These are phyloP conservation scores for Gephyroberyx darwinii DNA, from an alignment of 2,797 vertebrate species.

Conservation along the genomic window DNA sequence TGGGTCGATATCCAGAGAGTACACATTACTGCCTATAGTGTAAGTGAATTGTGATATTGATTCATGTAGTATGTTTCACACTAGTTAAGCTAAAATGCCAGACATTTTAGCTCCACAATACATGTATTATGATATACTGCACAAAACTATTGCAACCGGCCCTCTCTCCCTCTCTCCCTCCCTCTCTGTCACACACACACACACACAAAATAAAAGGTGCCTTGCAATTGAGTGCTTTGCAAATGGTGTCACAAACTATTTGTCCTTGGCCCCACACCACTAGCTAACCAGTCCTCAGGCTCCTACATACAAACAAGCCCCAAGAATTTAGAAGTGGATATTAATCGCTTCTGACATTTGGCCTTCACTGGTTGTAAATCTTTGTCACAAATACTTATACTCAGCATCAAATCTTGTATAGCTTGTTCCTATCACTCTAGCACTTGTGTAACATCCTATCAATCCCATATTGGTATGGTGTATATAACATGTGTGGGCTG, in stretches of 20 bases:
- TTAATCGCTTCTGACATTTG: conserved; percentile 87
- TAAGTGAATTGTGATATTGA: not conserved
- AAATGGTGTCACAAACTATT: conserved; percentile 86
- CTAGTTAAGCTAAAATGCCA: not conserved
- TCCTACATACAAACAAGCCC: conserved; percentile 79
- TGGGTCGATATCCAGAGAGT: no score
- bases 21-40: no score
- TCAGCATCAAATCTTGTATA: conserved; percentile 78
- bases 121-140: conserved; percentile 63
- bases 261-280: conserved; percentile 80
- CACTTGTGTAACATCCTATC: conserved; percentile 24
- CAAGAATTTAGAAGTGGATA: conserved; percentile 77
- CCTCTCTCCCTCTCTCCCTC: conserved; percentile 23
- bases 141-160: conserved; percentile 54
- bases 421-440: conserved; percentile 64
- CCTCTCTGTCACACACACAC: conserved; percentile 21
- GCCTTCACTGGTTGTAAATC: conserved; percentile 83
- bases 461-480: conserved; percentile 23
- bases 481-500: conserved; percentile 30
- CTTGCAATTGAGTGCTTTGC: conserved; percentile 84
- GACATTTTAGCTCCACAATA: conserved; percentile 53
- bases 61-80: not conserved
- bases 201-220: conserved; percentile 72
- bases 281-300: conserved; percentile 83
- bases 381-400: conserved; percentile 81